Percentiles rank a stretch among this genome's conserved stretches.
These are phyloP conservation scores for Dasyurus viverrinus DNA, from an alignment of 2,113 vertebrate species.

Conservation along the genomic window DNA sequence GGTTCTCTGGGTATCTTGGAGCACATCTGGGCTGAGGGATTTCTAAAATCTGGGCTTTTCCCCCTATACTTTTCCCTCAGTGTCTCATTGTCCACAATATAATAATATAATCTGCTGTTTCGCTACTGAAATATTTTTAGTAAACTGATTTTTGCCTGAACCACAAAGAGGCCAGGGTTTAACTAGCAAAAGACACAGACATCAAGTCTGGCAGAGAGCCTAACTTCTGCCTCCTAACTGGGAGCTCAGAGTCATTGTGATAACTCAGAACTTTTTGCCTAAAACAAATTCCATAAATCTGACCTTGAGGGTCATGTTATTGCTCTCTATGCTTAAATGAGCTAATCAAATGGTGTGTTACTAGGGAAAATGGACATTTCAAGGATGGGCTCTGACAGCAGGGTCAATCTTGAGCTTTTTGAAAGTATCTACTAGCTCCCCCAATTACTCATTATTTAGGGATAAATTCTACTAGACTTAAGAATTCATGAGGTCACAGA, in stretches of 20 bases:
- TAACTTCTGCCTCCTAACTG: neutral
- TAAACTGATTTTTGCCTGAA: neutral
- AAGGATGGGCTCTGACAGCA: neutral
- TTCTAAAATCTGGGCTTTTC: neutral
- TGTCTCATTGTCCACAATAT: neutral
- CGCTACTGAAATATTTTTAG: neutral
- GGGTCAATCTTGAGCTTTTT: neutral
- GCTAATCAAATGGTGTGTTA: neutral
- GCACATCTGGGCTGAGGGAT: neutral
- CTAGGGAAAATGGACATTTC: neutral
- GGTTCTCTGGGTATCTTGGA: neutral
- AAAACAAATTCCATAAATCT: neutral
- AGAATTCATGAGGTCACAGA: neutral
- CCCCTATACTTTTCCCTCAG: neutral
- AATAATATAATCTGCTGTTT: neutral
- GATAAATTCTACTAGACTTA: neutral
- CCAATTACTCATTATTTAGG: neutral
- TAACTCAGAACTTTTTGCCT: neutral
- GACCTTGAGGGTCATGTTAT: neutral
- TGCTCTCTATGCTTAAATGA: neutral
- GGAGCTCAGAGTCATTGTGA: neutral
- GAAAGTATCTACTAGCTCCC: neutral
- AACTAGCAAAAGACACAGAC: neutral
- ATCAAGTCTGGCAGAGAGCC: neutral
- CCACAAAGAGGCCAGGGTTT: neutral